A percentile compares a stretch with the other conserved stretches of the same genome.
These are phyloP conservation scores for Poecilia gillii DNA, from an alignment of 2,797 vertebrate species.

Conservation along the genomic window DNA sequence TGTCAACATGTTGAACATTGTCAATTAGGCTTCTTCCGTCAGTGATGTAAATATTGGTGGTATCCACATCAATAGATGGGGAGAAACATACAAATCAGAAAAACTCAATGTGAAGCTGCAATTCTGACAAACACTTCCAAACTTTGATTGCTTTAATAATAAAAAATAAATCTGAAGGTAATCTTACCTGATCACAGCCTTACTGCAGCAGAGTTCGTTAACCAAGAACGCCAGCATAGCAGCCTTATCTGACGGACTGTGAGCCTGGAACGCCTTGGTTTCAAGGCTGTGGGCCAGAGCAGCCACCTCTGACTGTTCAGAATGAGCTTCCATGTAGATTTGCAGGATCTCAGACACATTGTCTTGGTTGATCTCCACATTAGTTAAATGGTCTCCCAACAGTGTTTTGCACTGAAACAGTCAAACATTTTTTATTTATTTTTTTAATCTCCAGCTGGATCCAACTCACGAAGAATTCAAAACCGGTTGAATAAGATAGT, in stretches of 20 bases:
- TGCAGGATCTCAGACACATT: slow-evolving; percentile 96
- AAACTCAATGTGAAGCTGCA: background rate
- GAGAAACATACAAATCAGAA: background rate
- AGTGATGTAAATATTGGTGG: background rate
- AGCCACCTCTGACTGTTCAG: slow-evolving; percentile 81
- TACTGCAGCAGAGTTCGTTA: slow-evolving; percentile 95
- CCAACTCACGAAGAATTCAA: background rate
- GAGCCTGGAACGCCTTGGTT: slow-evolving; percentile 95
- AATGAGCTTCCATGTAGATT: slow-evolving; percentile 92
- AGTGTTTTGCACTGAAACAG: slow-evolving; percentile 87
- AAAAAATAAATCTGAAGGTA: background rate
- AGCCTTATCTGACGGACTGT: slow-evolving; percentile 90
- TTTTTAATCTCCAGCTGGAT: background rate
- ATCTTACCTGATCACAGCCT: slow-evolving; percentile 90
- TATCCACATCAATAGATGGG: background rate
- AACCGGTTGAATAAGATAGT: no score
- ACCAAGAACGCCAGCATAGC: slow-evolving; percentile 90
- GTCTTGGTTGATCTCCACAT: slow-evolving; percentile 90
- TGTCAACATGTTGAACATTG: background rate
- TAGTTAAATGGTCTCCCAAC: slow-evolving; percentile 90
- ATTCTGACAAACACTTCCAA: background rate
- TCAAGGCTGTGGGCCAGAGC: slow-evolving; percentile 89
- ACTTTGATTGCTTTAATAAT: background rate
- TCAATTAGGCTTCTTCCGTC: background rate
- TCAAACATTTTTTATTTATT: background rate